phyloP scores from a whole-genome alignment of 2,797 vertebrate species.

The Gephyroberyx darwinii region DNA sequence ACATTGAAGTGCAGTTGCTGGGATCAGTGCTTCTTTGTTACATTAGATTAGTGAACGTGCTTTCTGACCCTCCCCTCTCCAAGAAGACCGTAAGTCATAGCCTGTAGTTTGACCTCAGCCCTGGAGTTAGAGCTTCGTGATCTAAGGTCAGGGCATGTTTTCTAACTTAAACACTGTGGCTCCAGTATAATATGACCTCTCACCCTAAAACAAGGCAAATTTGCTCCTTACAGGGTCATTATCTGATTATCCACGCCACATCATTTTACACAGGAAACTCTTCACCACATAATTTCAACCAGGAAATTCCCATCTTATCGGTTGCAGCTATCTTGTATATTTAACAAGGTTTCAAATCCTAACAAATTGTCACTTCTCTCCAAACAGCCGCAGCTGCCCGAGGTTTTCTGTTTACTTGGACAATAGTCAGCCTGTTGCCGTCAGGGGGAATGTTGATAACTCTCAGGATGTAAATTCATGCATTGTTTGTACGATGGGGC shows the following conservation, averaged over 20 bases:
- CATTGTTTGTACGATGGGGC: conserved; percentile 33
- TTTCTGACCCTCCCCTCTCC: conserved; percentile 37
- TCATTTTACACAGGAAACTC: conserved; percentile 63
- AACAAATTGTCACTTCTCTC: conserved; percentile 61
- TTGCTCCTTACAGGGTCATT: conserved; percentile 62
- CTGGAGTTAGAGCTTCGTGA: conserved; percentile 35
- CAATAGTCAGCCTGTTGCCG: conserved; percentile 42
- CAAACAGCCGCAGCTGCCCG: conserved; percentile 46
- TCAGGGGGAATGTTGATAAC: conserved; percentile 34
- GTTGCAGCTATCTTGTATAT: conserved; percentile 43
- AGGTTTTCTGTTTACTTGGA: conserved; percentile 26
- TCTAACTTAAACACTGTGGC: conserved; percentile 62
- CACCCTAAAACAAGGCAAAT: conserved; percentile 61
- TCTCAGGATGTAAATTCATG: conserved; percentile 45
- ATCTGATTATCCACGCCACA: conserved; percentile 66
- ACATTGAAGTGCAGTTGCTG: conserved; percentile 22
- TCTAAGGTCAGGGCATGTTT: conserved; percentile 48
- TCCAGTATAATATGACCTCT: conserved; percentile 57
- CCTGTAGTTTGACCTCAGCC: conserved; percentile 46
- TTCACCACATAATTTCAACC: conserved; percentile 59
- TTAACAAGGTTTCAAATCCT: conserved; percentile 57
- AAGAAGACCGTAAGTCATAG: conserved; percentile 23
- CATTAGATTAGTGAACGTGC: conserved; percentile 37
- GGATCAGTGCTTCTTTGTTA: conserved; percentile 68
- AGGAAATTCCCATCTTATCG: conserved; percentile 51